These are phyloP conservation scores for Trichopoda pennipes DNA, from an alignment of 2,888 invertebrate species.

Conservation along the genomic window DNA sequence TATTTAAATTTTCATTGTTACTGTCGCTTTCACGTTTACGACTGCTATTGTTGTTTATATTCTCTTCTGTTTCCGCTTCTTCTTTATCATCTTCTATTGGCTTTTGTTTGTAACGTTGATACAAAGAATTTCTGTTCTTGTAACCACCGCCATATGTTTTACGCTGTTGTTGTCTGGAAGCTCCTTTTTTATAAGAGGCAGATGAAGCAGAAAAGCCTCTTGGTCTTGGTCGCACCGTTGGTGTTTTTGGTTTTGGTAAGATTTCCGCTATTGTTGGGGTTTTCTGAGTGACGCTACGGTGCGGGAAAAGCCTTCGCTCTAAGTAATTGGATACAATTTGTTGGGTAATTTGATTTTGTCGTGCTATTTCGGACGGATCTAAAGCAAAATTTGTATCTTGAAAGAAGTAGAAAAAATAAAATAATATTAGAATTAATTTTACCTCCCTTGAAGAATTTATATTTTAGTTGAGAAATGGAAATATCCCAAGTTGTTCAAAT, in stretches of 20 bases:
- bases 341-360: conserved; percentile 89
- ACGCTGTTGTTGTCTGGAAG: conserved; percentile 48
- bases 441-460: too few species aligned
- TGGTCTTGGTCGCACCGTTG: conserved; percentile 74
- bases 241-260: conserved; percentile 81
- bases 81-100: conserved; percentile 43
- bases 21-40: conserved; percentile 34
- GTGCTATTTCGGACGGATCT: conserved; percentile 84
- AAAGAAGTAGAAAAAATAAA: background rate
- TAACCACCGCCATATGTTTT: conserved; percentile 68
- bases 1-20: conserved; percentile 19
- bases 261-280: conserved; percentile 86
- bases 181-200: conserved; percentile 58
- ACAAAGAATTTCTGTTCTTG: conserved; percentile 46
- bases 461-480: too few species aligned
- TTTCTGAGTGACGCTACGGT: conserved; percentile 81
- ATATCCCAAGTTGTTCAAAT: too few species aligned
- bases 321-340: conserved; percentile 88
- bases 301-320: conserved; percentile 86
- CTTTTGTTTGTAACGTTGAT: conserved; percentile 25
- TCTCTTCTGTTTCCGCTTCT: conserved; percentile 19
- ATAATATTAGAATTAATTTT: too few species aligned
- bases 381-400: conserved; percentile 71
- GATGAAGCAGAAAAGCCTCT: conserved; percentile 74
- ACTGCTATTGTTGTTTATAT: conserved; percentile 23